Conservation (phyloP, 2,888 invertebrate species). For the Subacronicta megacephala region DNA sequence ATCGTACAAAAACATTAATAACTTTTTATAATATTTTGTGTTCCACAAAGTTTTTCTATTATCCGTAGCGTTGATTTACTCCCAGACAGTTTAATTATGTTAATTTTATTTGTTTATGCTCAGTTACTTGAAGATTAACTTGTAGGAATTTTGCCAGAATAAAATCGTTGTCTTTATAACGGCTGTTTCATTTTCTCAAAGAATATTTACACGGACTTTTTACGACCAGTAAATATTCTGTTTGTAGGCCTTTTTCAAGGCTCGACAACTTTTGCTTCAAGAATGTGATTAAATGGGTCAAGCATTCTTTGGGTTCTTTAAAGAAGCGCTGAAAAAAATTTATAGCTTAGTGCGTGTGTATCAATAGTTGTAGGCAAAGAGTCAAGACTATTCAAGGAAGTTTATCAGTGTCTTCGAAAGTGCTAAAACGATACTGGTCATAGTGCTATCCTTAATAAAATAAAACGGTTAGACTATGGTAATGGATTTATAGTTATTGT, state of each 20-base stretch:
- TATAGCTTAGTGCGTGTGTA: too few relatives aligned
- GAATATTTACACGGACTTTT: slow-evolving; percentile 45
- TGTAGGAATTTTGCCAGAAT: slow-evolving; percentile 45
- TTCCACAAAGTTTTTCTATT: slow-evolving; percentile 32
- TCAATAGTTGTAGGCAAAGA: too few relatives aligned
- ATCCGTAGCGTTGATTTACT: slow-evolving; percentile 48
- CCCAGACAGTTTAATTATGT: slow-evolving; percentile 60
- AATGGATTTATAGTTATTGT: too few relatives aligned
- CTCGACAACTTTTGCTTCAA: slow-evolving; percentile 16
- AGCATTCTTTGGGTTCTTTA: slow-evolving; percentile 11
- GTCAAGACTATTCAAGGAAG: too few relatives aligned
- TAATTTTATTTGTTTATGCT: slow-evolving; percentile 59
- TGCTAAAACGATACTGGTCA: too few relatives aligned
- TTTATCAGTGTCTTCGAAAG: too few relatives aligned
- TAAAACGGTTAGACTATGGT: too few relatives aligned
- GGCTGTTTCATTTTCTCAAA: slow-evolving; percentile 38
- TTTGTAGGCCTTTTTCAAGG: slow-evolving; percentile 20
- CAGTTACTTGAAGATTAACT: slow-evolving; percentile 52
- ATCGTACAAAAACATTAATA: slow-evolving; percentile 12
- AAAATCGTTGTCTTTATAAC: slow-evolving; percentile 47
- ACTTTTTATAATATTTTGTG: slow-evolving; percentile 22
- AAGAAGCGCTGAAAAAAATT: too few relatives aligned
- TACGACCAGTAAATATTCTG: slow-evolving; percentile 33
- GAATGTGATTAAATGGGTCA: slow-evolving; percentile 25
- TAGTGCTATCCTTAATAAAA: too few relatives aligned